Conservation (phyloP, 2,113 vertebrate species). For the Sander lucioperca region DNA sequence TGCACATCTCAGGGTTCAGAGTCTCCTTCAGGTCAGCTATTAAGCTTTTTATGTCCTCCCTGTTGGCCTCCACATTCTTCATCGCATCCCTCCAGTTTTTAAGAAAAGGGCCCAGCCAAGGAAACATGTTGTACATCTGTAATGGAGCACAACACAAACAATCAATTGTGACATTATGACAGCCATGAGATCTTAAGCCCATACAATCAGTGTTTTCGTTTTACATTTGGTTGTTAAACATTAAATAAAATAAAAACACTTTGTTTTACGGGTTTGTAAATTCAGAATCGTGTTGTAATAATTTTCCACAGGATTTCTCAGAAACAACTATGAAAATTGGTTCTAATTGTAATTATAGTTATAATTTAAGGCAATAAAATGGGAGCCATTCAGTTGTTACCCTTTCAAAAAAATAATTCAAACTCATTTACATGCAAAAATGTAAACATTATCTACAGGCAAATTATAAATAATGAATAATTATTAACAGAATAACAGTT, state of each 20-base stretch:
- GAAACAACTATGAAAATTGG: no score
- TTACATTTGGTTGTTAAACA: background rate
- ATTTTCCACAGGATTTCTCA: no score
- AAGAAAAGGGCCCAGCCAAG: constrained; percentile 55
- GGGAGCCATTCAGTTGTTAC: no score
- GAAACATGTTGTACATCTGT: constrained; percentile 66
- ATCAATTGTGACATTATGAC: no score
- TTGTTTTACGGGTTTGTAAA: no score
- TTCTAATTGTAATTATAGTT: background rate
- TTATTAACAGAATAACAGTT: no score
- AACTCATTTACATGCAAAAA: no score
- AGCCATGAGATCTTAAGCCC: background rate
- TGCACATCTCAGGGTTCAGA: constrained; percentile 54
- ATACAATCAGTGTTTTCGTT: background rate
- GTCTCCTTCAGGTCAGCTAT: constrained; percentile 51
- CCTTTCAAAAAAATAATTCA: no score
- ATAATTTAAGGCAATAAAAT: background rate
- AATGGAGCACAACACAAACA: background rate
- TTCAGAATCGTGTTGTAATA: no score
- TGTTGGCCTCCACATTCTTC: background rate
- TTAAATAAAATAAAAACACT: no score
- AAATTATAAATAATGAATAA: no score
- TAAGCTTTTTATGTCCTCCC: background rate
- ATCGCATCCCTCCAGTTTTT: constrained; percentile 32
- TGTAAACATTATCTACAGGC: no score